phyloP scores from a whole-genome alignment of 2,797 vertebrate genomes.

The Xiphophorus birchmanni region DNA sequence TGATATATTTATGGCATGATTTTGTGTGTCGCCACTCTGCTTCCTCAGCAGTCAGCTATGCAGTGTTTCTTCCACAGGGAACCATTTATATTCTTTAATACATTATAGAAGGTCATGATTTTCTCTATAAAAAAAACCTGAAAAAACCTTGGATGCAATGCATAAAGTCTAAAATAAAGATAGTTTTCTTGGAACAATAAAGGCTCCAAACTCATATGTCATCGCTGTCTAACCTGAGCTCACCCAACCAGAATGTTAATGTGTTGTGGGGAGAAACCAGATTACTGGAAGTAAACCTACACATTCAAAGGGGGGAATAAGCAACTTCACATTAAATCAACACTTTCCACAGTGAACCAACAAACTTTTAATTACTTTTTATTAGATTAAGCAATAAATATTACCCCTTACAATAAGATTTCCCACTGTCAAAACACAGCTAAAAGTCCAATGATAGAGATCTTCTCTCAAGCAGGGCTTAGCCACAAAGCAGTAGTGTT shows the following conservation, averaged over 20 bases:
- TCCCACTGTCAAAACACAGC: not conserved
- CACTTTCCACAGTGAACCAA: not conserved
- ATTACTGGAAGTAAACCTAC: not conserved
- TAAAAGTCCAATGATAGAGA: not conserved
- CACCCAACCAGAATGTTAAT: not conserved
- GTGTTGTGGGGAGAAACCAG: not conserved
- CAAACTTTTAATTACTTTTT: not conserved
- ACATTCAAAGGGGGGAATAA: not conserved
- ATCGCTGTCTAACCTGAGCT: not conserved
- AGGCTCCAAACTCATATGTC: not conserved
- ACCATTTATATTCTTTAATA: not conserved
- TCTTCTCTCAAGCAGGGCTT: not conserved
- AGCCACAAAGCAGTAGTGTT: not conserved
- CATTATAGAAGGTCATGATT: not conserved
- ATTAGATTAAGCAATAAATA: not conserved
- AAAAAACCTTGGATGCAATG: not conserved
- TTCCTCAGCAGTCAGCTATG: not conserved
- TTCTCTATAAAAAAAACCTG: not conserved
- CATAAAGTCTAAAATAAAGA: not conserved
- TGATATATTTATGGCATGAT: not conserved
- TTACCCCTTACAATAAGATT: not conserved
- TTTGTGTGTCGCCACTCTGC: not conserved
- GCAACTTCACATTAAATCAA: not conserved
- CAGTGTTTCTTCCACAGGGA: not conserved
- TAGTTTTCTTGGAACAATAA: not conserved